Evolutionary conservation across 2,113 vertebrate species (phyloP).

Genomic region (Hydrochoerus hydrochaeris): DNA sequence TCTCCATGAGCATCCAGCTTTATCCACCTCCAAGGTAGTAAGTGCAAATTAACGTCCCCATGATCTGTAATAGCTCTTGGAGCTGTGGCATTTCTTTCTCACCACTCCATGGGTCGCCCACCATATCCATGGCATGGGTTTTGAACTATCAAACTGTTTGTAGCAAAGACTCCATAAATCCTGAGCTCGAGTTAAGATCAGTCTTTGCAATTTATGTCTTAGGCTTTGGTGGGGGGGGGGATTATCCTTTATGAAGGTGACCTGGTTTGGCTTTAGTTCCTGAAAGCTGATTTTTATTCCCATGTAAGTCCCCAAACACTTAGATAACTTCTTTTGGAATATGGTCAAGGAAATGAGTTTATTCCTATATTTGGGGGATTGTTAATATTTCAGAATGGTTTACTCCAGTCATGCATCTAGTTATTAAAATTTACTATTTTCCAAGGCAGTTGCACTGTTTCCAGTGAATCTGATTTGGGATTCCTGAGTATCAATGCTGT

Average conservation of each 20-base stretch:
- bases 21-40: background rate
- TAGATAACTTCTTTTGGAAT: background rate
- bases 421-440: conserved; percentile 46
- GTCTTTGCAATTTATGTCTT: background rate
- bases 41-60: background rate
- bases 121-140: background rate
- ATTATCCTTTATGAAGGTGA: background rate
- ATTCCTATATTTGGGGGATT: background rate
- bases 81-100: background rate
- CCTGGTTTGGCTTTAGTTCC: background rate
- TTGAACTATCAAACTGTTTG: background rate
- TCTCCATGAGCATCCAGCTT: background rate
- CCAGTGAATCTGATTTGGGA: background rate
- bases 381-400: conserved; percentile 19
- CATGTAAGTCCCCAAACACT: background rate
- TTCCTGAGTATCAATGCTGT: background rate
- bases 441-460: background rate
- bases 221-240: background rate
- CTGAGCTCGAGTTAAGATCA: background rate
- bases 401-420: background rate
- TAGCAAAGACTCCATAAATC: background rate
- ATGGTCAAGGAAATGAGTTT: background rate
- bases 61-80: background rate
- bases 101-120: background rate
- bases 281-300: conserved; percentile 15